Conservation (phyloP, 2,113 vertebrate species). For the Sylvilagus bachmani region DNA sequence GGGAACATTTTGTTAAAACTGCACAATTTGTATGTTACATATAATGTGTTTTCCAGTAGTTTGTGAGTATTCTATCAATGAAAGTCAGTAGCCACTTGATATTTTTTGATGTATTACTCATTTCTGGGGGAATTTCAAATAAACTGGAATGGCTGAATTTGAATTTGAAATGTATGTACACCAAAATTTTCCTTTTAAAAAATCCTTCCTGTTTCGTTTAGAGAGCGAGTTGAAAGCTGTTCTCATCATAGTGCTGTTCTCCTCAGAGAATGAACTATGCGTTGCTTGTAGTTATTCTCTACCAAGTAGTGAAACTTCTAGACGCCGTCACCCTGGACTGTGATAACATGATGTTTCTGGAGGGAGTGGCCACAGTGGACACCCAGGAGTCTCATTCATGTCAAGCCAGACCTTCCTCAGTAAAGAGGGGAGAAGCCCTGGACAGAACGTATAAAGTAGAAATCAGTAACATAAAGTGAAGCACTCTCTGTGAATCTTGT, state of each 20-base stretch:
- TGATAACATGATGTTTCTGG: slow-evolving; percentile 5
- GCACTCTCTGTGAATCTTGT: background rate
- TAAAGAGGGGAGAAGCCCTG: background rate
- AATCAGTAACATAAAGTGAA: slow-evolving; percentile 14
- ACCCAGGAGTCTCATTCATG: slow-evolving; percentile 35
- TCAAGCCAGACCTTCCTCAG: slow-evolving; percentile 21
- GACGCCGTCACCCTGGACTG: slow-evolving; percentile 1
- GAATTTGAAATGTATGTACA: background rate
- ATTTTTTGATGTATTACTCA: slow-evolving; percentile 11
- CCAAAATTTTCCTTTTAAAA: slow-evolving; percentile 57
- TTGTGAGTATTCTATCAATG: background rate
- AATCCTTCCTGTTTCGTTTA: slow-evolving; percentile 43
- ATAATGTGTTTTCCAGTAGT: background rate
- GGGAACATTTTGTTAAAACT: slow-evolving; percentile 6
- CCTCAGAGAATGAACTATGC: slow-evolving; percentile 18
- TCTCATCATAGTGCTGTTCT: slow-evolving; percentile 1
- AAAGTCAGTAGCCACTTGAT: background rate
- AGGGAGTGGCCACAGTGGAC: slow-evolving; percentile 51
- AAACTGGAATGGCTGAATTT: slow-evolving; percentile 11
- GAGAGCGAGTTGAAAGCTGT: slow-evolving; percentile 47
- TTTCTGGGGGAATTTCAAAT: slow-evolving; percentile 45
- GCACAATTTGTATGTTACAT: background rate
- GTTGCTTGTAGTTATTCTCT: slow-evolving; percentile 50
- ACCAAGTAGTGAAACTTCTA: slow-evolving; percentile 25
- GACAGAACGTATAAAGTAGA: slow-evolving; percentile 35